phyloP scores from a whole-genome alignment of 2,888 invertebrate species.

The Lacanobia oleracea region DNA sequence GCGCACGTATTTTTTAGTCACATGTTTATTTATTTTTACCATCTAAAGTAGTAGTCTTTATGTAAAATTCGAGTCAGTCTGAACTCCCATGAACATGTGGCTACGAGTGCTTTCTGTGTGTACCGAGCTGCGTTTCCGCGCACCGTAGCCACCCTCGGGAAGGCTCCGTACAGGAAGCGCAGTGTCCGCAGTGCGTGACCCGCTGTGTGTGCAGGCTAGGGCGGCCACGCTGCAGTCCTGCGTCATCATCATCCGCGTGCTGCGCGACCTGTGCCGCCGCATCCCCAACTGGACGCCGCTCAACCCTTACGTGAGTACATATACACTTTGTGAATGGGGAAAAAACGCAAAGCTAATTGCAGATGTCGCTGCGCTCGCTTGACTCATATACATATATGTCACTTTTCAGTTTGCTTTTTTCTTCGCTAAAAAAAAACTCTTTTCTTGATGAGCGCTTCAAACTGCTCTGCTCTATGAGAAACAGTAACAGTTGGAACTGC shows the following conservation, averaged over 20 bases:
- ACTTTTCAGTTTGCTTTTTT: no score
- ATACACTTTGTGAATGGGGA: no score
- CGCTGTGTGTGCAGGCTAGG: conserved; percentile 93
- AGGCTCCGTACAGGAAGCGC: conserved; percentile 78
- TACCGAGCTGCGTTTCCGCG: conserved; percentile 85
- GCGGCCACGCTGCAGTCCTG: conserved; percentile 98
- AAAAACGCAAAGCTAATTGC: no score
- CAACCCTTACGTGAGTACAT: conserved; percentile 95
- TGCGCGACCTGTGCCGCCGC: conserved; percentile 98
- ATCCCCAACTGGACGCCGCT: conserved; percentile 98
- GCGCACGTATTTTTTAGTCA: conserved; percentile 89
- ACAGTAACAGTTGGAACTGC: no score
- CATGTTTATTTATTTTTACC: conserved; percentile 85
- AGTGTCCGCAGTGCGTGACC: conserved; percentile 42
- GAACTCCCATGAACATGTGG: conserved; percentile 88
- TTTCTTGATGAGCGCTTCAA: no score
- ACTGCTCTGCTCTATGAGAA: no score
- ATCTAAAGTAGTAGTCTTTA: conserved; percentile 62
- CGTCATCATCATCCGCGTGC: conserved; percentile 98
- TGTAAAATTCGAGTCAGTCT: conserved; percentile 48
- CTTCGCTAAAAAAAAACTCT: no score
- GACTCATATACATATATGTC: no score
- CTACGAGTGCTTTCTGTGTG: conserved; percentile 82
- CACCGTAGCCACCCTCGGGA: conserved; percentile 80
- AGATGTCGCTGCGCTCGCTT: no score